These are phyloP conservation scores for Macaria liturata DNA, from an alignment of 2,888 invertebrate species.

Conservation along the genomic window DNA sequence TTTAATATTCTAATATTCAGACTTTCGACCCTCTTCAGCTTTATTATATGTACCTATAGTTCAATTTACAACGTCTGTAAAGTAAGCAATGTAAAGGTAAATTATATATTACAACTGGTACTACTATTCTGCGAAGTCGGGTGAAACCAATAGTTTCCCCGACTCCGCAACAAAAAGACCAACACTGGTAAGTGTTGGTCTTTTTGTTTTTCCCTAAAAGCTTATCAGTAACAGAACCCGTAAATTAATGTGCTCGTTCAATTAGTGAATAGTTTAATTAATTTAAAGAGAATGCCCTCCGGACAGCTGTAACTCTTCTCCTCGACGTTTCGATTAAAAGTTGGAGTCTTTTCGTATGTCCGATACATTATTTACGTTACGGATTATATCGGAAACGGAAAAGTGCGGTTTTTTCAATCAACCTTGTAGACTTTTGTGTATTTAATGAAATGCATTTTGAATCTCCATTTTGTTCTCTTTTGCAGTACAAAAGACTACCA, in stretches of 20 bases:
- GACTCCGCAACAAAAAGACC: constrained; percentile 28
- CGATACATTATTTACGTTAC: constrained; percentile 37
- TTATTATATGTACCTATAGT: no score
- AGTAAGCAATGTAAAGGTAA: no score
- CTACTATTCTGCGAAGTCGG: no score
- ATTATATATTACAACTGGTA: no score
- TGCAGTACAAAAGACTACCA: no score
- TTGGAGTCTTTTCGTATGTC: constrained; percentile 40
- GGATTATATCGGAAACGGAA: constrained; percentile 3
- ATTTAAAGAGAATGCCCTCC: constrained; percentile 49
- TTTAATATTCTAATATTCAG: no score
- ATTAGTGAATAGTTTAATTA: constrained; percentile 61
- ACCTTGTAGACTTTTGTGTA: no score
- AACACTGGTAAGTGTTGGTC: no score
- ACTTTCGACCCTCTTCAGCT: no score
- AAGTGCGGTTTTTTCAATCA: neutral
- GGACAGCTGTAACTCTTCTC: constrained; percentile 39
- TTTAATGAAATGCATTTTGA: no score
- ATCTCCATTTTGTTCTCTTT: no score
- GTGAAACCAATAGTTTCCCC: neutral
- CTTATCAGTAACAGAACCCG: constrained; percentile 30
- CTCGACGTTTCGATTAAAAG: constrained; percentile 60
- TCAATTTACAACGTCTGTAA: no score
- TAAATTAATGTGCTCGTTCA: constrained; percentile 56
- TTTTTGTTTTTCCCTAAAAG: constrained; percentile 24